phyloP scores from a whole-genome alignment of 2,113 vertebrate genomes.

The Melospiza melodia region DNA sequence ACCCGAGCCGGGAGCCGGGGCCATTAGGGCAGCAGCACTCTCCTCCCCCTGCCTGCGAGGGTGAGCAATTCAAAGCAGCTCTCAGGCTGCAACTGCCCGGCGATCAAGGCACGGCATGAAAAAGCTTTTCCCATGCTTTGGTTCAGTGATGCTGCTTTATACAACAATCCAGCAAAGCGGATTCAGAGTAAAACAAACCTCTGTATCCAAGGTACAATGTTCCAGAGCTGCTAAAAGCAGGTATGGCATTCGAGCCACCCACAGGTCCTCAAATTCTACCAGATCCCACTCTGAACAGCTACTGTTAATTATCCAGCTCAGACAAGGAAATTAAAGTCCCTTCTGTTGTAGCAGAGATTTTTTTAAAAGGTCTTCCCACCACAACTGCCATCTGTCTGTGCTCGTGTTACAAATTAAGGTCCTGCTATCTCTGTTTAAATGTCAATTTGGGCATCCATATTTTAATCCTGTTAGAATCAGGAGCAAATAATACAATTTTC shows the following conservation, averaged over 20 bases:
- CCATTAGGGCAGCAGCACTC: background rate
- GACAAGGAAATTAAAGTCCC: slow-evolving; percentile 39
- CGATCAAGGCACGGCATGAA: background rate
- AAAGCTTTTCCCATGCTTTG: background rate
- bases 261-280: slow-evolving; percentile 26
- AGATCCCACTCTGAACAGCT: slow-evolving; percentile 22
- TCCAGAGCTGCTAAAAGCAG: slow-evolving; percentile 26
- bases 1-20: background rate
- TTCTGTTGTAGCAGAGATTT: slow-evolving; percentile 42
- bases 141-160: background rate
- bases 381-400: slow-evolving; percentile 49
- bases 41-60: background rate
- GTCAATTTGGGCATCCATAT: slow-evolving; percentile 4
- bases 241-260: slow-evolving; percentile 26
- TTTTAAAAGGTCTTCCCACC: slow-evolving; percentile 56
- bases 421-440: slow-evolving; percentile 52
- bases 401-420: slow-evolving; percentile 24
- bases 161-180: background rate
- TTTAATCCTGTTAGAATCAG: slow-evolving; percentile 5
- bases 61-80: background rate
- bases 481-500: background rate
- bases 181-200: background rate
- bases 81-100: background rate
- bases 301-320: slow-evolving; percentile 38
- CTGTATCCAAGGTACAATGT: background rate